Base-by-base conservation (phyloP, 2,797 vertebrate genomes). In the Tolypeutes matacus region DNA sequence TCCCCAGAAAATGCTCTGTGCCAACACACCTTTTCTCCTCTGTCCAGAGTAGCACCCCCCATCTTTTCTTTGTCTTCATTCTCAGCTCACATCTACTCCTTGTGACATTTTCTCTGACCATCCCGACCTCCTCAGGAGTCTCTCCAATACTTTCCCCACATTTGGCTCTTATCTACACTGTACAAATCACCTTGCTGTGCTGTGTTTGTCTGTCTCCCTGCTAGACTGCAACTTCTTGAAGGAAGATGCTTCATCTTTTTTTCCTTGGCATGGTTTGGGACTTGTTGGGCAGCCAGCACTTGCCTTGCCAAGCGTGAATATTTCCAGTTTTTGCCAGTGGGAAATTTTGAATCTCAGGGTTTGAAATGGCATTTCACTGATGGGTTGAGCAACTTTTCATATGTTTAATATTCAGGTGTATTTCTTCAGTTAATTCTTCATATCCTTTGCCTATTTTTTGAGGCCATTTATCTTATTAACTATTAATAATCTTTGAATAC, bases 321-420 rank as follows among this genome's bases (percentile, higher is more conserved):
- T 34, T 20, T 36, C 73, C 69, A 69, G 51, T 6, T 62, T 94
- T 72, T 51, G n/a, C 34, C 46, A 70, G 46, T 81, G 49, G 29
- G 82, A 78, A 86, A 27, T 39, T 34, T n/a, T 25, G 12, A 53
- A 21, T 39, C 39, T 82, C 49, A 9, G 46, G 27, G 34, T 39
- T 80, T 94, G 70, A 62, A 88, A 83, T 20, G 85, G 34, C 65
- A 81, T 73, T 86, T 81, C 46, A n/a, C 20, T 86, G 67, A 53
- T 78, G 49, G 67, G 25, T 65, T 42, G 67, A 91, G 46, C 27
- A 58, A 64, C 56, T 89, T 56, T 64, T 46, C 36, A 82, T 39
- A 29, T 31, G 17, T 56, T 64, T 81, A 81, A 75, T 46, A 70
- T 18, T 36, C 46, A 31, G 46, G 8, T 80, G 29, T 84, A 49